These are phyloP conservation scores for Excalfactoria chinensis DNA, from an alignment of 2,113 vertebrate species.

Conservation along the genomic window DNA sequence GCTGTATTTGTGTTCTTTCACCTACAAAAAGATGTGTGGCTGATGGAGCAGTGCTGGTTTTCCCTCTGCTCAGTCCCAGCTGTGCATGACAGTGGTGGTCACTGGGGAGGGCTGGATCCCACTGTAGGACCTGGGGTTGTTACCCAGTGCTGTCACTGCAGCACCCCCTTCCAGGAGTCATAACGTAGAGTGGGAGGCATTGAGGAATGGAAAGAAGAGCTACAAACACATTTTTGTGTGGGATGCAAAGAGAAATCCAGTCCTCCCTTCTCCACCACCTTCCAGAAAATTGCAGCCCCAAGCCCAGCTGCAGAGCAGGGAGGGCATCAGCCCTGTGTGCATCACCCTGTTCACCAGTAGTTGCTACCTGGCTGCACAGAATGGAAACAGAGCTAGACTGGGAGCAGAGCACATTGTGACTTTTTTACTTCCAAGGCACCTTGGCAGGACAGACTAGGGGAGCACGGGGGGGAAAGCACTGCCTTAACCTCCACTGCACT, in stretches of 20 bases:
- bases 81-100: not conserved
- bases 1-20: not conserved
- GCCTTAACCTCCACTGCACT: not conserved
- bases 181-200: not conserved
- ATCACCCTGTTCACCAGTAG: not conserved
- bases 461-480: fast-evolving
- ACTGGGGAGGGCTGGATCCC: not conserved
- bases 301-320: not conserved
- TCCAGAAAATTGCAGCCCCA: not conserved
- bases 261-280: not conserved
- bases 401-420: not conserved
- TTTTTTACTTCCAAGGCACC: not conserved
- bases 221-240: not conserved
- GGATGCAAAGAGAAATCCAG: not conserved
- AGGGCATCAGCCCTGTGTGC: not conserved
- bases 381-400: not conserved
- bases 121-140: not conserved
- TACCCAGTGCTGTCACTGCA: not conserved
- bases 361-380: not conserved
- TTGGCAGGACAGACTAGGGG: not conserved
- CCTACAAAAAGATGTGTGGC: not conserved
- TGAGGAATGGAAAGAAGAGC: conserved; percentile 7
- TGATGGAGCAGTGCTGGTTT: not conserved
- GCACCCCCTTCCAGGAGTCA: not conserved
- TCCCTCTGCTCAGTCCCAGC: not conserved